Evolutionary conservation across 2,797 vertebrate genomes (phyloP), one percentile per base, ranked within the genome.

Genomic region (Intellagama lesueurii): DNA sequence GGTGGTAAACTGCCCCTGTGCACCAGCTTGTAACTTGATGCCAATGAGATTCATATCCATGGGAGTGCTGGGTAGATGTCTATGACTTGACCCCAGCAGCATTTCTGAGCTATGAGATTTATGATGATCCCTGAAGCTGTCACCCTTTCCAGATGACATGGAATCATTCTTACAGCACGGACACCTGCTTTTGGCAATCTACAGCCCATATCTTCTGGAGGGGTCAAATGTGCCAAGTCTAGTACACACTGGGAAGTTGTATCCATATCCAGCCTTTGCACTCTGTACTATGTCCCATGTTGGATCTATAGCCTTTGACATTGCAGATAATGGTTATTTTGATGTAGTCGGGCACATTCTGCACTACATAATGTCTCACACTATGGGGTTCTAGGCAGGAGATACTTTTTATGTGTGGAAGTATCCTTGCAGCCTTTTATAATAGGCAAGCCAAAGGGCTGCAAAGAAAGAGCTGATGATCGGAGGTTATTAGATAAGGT

Each of bases 91-190:
- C 44, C 69, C n/a, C 14, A 12, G 84, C n/a, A 90, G 64, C 60
- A 26, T 79, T 73, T 66, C 76, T 90, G 64, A 83, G 73, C 73
- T n/a, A 7, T 79, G 80, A 80, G 73, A 79, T 87, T 87, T 70
- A 60, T 72, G 47, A 19, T 87, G 75, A 87, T 83, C 85, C 80
- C 64, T 69, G 47, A 56, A 86, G 84, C 24, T 64, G 44, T 44
- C 44, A 19, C 26, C 64, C 32, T 35, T 64, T 86, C 52, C 78
- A n/a, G 22, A 47, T 86, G 56, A 73, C 1, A 3, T 81, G 78
- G 56, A 66, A 81, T n/a, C 40, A 75, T 32, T 28, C 52, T 47
- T 78, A 49, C 52, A 44, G 83, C 19, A 44, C 9, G 81, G 66
- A 75, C 35, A 81, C 83, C 30, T 66, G 69, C 24, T 75, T 81